phyloP scores from a whole-genome alignment of 2,888 invertebrate species.

The Bruchidius siliquastri region DNA sequence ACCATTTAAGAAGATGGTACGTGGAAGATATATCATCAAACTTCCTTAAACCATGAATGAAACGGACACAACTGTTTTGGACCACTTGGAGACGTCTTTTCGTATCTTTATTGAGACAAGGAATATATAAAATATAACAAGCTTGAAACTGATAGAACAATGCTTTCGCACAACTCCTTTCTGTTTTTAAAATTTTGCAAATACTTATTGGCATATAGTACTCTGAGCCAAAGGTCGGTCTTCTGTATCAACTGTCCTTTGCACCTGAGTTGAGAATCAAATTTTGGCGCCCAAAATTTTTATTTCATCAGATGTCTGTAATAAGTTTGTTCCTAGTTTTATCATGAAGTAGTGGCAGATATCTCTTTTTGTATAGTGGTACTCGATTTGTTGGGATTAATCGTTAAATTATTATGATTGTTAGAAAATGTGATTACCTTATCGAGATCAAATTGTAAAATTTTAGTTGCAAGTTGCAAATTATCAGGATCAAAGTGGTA shows the following conservation, averaged over 20 bases:
- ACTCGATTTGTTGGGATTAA: not conserved
- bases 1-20: not conserved
- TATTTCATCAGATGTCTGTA: no score
- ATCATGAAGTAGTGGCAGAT: no score
- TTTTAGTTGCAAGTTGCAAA: not conserved
- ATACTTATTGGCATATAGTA: not conserved
- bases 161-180: no score
- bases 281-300: not conserved
- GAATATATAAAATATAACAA: slow-evolving; percentile 2
- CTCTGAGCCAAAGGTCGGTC: not conserved
- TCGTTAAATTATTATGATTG: not conserved
- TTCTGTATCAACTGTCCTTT: no score
- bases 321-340: no score
- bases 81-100: not conserved
- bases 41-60: not conserved
- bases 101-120: not conserved
- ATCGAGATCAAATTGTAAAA: not conserved
- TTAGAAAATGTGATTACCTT: not conserved
- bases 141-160: no score
- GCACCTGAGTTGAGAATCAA: not conserved
- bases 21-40: not conserved
- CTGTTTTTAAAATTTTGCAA: not conserved
- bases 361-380: not conserved
- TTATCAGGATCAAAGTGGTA: not conserved
- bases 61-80: not conserved